Conservation (phyloP, 2,797 vertebrate species). For the Darevskia mixta region DNA sequence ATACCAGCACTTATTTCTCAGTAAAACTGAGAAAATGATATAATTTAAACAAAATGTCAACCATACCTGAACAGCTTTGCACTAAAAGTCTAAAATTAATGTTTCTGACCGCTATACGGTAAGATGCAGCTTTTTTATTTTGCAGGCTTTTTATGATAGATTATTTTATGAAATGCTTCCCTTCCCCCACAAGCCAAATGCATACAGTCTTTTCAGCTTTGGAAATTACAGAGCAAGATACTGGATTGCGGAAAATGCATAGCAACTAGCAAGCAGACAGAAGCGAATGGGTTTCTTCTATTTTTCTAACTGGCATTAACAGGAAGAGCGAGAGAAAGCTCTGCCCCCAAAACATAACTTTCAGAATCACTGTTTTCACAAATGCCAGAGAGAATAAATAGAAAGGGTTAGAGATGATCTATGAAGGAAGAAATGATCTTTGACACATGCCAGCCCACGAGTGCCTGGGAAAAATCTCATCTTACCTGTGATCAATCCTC, state of each 20-base stretch:
- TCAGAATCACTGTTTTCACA: slow-evolving; percentile 11
- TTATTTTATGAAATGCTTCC: slow-evolving; percentile 48
- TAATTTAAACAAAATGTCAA: slow-evolving; percentile 33
- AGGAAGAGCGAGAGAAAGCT: slow-evolving; percentile 5
- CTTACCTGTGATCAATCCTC: slow-evolving; percentile 98
- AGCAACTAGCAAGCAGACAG: slow-evolving; percentile 43
- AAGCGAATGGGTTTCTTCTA: slow-evolving; percentile 67
- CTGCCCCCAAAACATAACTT: background rate
- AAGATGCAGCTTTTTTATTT: slow-evolving; percentile 29
- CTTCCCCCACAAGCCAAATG: slow-evolving; percentile 56
- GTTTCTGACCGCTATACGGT: slow-evolving; percentile 32
- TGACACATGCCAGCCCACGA: slow-evolving; percentile 78
- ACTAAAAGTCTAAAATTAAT: slow-evolving; percentile 50
- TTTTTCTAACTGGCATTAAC: slow-evolving; percentile 71
- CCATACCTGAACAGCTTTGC: slow-evolving; percentile 33
- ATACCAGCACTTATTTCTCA: slow-evolving; percentile 38
- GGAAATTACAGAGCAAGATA: slow-evolving; percentile 44
- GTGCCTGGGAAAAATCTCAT: slow-evolving; percentile 69
- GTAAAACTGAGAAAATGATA: slow-evolving; percentile 25
- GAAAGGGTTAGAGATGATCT: slow-evolving; percentile 69
- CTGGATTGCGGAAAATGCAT: slow-evolving; percentile 55
- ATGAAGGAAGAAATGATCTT: slow-evolving; percentile 74
- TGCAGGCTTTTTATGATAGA: slow-evolving; percentile 47
- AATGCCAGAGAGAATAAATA: slow-evolving; percentile 74
- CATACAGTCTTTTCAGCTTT: slow-evolving; percentile 51